Base-by-base conservation (phyloP, 2,113 vertebrate genomes). In the Laterallus jamaicensis region DNA sequence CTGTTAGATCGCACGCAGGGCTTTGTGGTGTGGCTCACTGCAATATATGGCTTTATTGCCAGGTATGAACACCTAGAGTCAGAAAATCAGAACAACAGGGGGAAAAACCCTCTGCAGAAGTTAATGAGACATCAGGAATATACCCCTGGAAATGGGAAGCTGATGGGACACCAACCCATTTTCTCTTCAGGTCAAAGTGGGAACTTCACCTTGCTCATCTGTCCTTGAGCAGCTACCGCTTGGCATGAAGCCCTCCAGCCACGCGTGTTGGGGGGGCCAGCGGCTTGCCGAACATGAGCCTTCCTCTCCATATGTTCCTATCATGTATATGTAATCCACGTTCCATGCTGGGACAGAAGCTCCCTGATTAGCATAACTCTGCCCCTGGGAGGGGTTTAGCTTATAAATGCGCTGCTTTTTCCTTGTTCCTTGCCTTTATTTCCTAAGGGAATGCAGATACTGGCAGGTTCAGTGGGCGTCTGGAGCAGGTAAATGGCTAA, bases 341-440 rank as follows among this genome's bases (percentile, higher is more conserved):
- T 24, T 12, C 52, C 80, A 18, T 4, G 66, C 67, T 50, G 88
- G 90, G 60, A 19, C 68, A 73, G 49, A 44, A 42, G 31, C 54
- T 79, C 35, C 37, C 37, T 64, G 9, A 44, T 93, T 73, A 89
- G 66, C 81, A 80, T 85, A 79, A 42, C 81, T 83, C 95, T 82
- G 84, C 96, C 93, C 80, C 49, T 32, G 83, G 91, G 95, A 76
- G 92, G 86, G 42, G 86, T 80, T 86, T 76, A 10, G 14, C 20
- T 42, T 49, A 37, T 28, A 82, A 73, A 84, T 19, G 25, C 0
- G 4, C 20, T 22, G 56, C 7, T 25, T 82, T 87, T 64, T 26
- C 50, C 40, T 2, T 17, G 19, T 17, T 69, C 25, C 70, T 76
- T 35, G 50, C 56, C 70, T 79, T 50, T 39, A 50, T 93, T 82